Evolutionary conservation across 2,888 invertebrate genomes (phyloP), one percentile per base, ranked within the genome.

Genomic region (Ectemnius lituratus): DNA sequence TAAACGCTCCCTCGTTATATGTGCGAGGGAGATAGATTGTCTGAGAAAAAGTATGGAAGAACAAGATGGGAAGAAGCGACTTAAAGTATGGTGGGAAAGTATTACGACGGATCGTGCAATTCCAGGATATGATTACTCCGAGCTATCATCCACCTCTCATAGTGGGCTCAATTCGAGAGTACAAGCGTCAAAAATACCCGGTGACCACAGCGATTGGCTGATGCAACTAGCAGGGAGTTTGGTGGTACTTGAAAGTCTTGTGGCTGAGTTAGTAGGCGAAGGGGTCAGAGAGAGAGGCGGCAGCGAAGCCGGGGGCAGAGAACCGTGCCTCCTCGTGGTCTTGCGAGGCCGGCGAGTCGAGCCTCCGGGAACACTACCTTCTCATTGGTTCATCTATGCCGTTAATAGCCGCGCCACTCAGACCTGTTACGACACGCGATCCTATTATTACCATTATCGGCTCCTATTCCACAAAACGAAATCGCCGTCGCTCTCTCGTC

Each of bases 331-430:
- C 37, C 37, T 37, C 37, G 37, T 37, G 37, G 37, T 37, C 37
- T 37, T 37, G 37, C 68, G 69, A 69, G 73, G 70, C 75, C 71
- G 62, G 62, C 37, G 63, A 65, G 79, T 61, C 81, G 79, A 80
- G 82, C 80, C 82, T 73, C 80, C 82, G 4, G 46, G 69, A 49
- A 65, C 65, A 65, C 64, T 52, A 71, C 8, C 46, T 57, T 76
- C 62, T 49, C 23, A 82, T 82, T 82, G 82, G 78, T 18, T 74
- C 37, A n/a, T 11, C 14, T 59, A n/a, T 61, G 16, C 46, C 63
- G 46, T 58, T 37, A 61, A 64, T 65, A 64, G 67, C 69, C 70
- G 28, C 16, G 45, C 28, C 63, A 27, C 23, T 14, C 56, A 28
- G 28, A 27, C 28, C 65, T 37, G 28, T 14, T 3, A 46, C 57